Evolutionary conservation across 2,113 vertebrate species (phyloP), one percentile per base, ranked within the genome.

Genomic region (Plestiodon gilberti): DNA sequence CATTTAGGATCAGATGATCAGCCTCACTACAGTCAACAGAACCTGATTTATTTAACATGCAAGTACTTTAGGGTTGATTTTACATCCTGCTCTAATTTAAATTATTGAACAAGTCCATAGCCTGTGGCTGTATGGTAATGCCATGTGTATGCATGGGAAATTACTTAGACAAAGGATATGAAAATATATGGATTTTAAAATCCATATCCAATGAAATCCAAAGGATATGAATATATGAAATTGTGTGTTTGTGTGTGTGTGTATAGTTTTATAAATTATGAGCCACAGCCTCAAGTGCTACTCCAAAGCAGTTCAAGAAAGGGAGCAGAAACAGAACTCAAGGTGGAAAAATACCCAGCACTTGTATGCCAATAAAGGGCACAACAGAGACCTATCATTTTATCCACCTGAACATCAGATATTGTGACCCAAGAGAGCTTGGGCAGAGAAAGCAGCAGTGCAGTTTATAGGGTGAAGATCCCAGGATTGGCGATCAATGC

Each of bases 141-240:
- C n/a, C n/a, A n/a, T 25, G 33, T 67, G 0, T 0, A 2, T 0
- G 0, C 3, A 1, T n/a, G n/a, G 1, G 38, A 11, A 0, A 40
- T 0, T 0, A 62, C 64, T n/a, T 78, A 0, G 9, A 2, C 5
- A 0, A 61, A 3, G 11, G 70, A 20, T 48, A 6, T 48, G 3
- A 0, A 48, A 10, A 23, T 11, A 0, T 0, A n/a, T n/a, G n/a
- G n/a, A n/a, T n/a, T n/a, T n/a, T n/a, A n/a, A n/a, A n/a, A n/a
- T n/a, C n/a, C n/a, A n/a, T n/a, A n/a, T n/a, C n/a, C n/a, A n/a
- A n/a, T n/a, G n/a, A n/a, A n/a, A n/a, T n/a, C n/a, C n/a, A n/a
- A n/a, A n/a, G n/a, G n/a, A n/a, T n/a, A n/a, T n/a, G n/a, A n/a
- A n/a, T n/a, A n/a, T n/a, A n/a, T n/a, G n/a, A n/a, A n/a, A n/a